A percentile compares a stretch with the other conserved stretches of the same genome.
Evolutionary conservation across 2,888 invertebrate genomes (phyloP).

Genomic region (Pecten maximus): DNA sequence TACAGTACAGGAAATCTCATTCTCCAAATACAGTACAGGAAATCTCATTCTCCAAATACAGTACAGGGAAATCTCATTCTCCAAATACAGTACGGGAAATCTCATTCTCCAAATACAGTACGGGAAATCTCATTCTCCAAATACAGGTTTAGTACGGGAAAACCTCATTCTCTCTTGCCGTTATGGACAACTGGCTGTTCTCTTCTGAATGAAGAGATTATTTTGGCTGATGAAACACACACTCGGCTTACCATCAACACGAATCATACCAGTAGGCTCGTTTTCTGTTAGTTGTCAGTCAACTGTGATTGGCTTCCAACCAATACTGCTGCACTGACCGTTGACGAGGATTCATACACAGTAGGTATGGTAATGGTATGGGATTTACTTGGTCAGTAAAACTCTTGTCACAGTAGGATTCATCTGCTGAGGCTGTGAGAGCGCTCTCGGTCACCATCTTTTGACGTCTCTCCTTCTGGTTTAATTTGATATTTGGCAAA

Average conservation of each 20-base stretch:
- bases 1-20: too few species aligned
- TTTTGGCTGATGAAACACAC: not conserved
- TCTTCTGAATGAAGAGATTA: not conserved
- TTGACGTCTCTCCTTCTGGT: slow-evolving; percentile 56
- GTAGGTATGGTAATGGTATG: slow-evolving; percentile 3
- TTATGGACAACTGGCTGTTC: not conserved
- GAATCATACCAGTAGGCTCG: not conserved
- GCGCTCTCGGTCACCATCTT: slow-evolving; percentile 71
- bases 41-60: too few species aligned
- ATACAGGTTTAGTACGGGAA: not conserved
- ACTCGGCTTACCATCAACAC: not conserved
- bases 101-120: too few species aligned
- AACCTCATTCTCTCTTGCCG: not conserved
- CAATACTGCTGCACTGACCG: not conserved
- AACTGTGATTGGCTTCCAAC: not conserved
- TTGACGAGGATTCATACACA: not conserved
- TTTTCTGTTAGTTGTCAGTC: not conserved
- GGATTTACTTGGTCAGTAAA: not conserved
- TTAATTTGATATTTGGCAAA: slow-evolving; percentile 84
- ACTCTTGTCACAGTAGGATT: slow-evolving; percentile 43
- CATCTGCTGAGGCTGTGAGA: slow-evolving; percentile 81
- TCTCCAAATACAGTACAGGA: too few species aligned
- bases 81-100: too few species aligned
- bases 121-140: too few species aligned
- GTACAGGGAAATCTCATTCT: too few species aligned